Evolutionary conservation across 1,140 invertebrate genomes (phyloP).

Genomic region (Epicauta chinensis): DNA sequence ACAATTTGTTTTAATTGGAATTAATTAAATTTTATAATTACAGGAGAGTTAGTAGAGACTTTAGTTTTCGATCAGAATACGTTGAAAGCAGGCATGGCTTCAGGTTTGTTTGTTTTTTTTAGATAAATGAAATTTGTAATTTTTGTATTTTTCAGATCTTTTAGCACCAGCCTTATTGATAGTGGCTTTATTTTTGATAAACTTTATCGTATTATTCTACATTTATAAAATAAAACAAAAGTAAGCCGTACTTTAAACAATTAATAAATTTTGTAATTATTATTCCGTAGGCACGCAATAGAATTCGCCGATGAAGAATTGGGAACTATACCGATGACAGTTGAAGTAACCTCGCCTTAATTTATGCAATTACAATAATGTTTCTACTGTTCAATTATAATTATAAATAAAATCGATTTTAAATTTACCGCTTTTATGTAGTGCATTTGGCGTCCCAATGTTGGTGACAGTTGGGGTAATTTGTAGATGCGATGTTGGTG

Average conservation of each 20-base stretch:
- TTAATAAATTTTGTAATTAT: constrained; percentile 1
- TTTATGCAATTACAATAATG: constrained; percentile 5
- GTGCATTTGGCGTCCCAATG: too few relatives aligned
- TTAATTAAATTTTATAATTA: too few relatives aligned
- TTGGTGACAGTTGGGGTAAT: too few relatives aligned
- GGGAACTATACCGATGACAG: constrained; percentile 18
- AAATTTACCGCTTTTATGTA: constrained; percentile 4
- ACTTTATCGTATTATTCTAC: constrained; percentile 59
- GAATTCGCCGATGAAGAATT: constrained; percentile 28
- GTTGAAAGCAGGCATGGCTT: constrained; percentile 5
- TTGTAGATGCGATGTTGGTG: constrained; percentile 14
- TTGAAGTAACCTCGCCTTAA: constrained; percentile 9
- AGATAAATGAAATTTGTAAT: constrained; percentile 4
- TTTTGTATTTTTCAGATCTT: constrained; percentile 51
- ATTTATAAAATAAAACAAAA: constrained; percentile 62
- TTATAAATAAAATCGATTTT: background rate
- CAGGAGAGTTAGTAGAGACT: too few relatives aligned
- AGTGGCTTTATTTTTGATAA: constrained; percentile 56
- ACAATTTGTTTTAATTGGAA: too few relatives aligned
- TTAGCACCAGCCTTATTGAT: constrained; percentile 57
- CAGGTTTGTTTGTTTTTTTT: constrained; percentile 9
- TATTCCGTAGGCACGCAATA: constrained; percentile 9
- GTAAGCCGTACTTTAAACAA: constrained; percentile 40
- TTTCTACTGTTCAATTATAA: too few relatives aligned
- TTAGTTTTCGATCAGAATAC: background rate